Base-by-base conservation (phyloP, 2,113 vertebrate genomes). In the Pseudorectes ferrugineus region DNA sequence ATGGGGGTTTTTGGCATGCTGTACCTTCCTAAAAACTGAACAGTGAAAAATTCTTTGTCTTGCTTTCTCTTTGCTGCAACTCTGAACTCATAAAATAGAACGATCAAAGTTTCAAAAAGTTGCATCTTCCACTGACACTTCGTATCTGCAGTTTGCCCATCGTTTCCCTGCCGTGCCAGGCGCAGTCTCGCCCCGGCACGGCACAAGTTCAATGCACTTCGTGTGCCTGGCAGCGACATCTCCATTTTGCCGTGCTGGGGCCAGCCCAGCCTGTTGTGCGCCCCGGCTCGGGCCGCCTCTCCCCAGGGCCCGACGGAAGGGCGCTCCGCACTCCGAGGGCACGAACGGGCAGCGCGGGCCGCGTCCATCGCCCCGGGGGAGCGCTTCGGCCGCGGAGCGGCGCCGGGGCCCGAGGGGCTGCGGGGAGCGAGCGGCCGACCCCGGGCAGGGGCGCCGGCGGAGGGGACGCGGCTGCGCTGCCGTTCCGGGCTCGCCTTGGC, bases 191-290 rank as follows among this genome's bases (percentile, higher is more conserved):
- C 14, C 31, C 83, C 8, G 3, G 31, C 40, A 51, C n/a, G 1
- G 40, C 78, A 4, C 23, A 3, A 40, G 10, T 9, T 28, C 23
- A 22, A 7, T 0, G 63, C 26, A 5, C n/a, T 58, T 2, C 0
- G 75, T 3, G 6, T 6, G 25, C 12, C 65, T 31, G 7, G 81
- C 88, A 43, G 74, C 40, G 4, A 58, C 21, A 85, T 77, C 92
- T 96, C 96, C 92, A 86, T 93, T 83, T 95, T 51, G 52, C 5
- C 18, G 51, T 0, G 74, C 11, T 5, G 5, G 71, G 45, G 79
- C 71, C 67, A 4, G 25, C 61, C 33, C 89, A 79, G 78, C 78
- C 88, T 54, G 90, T 42, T 59, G 90, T 0, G 5, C 21, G 2
- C 25, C 38, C 36, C 54, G 23, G 4, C 81, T 29, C 26, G 4